Percentiles rank a stretch among this genome's conserved stretches.
Evolutionary conservation across 2,113 vertebrate species (phyloP).

Genomic region (Xenotilapia leptura): DNA sequence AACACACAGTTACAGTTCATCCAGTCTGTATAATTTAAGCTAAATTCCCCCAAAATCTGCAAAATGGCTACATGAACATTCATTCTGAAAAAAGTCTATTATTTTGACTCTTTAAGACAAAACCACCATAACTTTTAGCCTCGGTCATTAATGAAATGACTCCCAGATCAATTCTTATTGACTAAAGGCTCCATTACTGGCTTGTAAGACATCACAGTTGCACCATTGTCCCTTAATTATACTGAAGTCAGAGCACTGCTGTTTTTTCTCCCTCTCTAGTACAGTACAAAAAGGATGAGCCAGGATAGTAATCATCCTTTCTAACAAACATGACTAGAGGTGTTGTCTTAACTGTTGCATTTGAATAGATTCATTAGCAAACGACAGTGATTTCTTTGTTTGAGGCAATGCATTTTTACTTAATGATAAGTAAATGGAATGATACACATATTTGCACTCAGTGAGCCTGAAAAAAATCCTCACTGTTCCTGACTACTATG

Average conservation of each 20-base stretch:
- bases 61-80: not conserved
- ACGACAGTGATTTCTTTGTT: conserved; percentile 16
- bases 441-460: not conserved
- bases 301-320: conserved; percentile 11
- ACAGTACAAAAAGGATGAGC: not conserved
- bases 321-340: not conserved
- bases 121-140: conserved; percentile 14
- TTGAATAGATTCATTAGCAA: conserved; percentile 31
- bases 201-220: conserved; percentile 67
- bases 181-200: conserved; percentile 53
- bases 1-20: not conserved
- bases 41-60: not conserved
- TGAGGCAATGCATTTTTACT: not conserved
- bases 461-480: not conserved
- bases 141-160: conserved; percentile 51
- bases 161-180: conserved; percentile 59
- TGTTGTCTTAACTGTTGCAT: conserved; percentile 9
- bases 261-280: not conserved
- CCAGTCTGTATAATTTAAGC: not conserved
- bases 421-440: not conserved
- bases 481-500: not conserved
- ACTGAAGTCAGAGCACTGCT: conserved; percentile 9
- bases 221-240: conserved; percentile 66
- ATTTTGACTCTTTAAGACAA: conserved; percentile 9
- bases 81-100: not conserved